phyloP scores from a whole-genome alignment of 1,140 invertebrate genomes.

The Camponotus floridanus region DNA sequence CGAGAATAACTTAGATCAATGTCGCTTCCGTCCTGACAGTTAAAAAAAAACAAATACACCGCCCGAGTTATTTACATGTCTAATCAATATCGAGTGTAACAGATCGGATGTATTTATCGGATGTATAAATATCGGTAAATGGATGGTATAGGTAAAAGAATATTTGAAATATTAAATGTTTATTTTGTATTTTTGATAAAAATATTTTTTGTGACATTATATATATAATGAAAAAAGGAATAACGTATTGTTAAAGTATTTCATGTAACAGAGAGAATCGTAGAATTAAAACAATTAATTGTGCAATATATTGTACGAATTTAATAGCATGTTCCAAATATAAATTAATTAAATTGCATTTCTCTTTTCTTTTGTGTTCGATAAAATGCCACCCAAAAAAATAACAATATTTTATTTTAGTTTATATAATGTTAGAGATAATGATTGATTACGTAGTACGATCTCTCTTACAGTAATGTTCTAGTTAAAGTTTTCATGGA shows the following conservation, averaged over 20 bases:
- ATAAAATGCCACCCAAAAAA: not conserved
- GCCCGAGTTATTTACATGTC: slow-evolving; percentile 4
- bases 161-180: not conserved
- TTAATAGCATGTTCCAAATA: not conserved
- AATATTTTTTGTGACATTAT: not conserved
- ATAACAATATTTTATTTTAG: not conserved
- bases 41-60: not conserved
- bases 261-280: not conserved
- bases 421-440: not conserved
- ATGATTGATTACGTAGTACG: not conserved
- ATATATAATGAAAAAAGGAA: slow-evolving; percentile 1
- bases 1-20: slow-evolving; percentile 67
- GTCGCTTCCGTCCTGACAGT: not conserved
- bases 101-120: not conserved
- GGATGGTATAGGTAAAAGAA: not conserved
- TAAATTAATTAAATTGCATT: not conserved
- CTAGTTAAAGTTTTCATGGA: not conserved
- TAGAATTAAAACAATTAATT: not conserved
- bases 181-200: not conserved
- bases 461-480: not conserved
- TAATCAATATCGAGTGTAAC: not conserved
- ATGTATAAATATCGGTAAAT: not conserved
- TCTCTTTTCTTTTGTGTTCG: not conserved
- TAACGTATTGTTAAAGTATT: not conserved
- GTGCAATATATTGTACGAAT: not conserved